Conservation (phyloP, 1,140 invertebrate genomes). For the Paralvinella palmiformis region DNA sequence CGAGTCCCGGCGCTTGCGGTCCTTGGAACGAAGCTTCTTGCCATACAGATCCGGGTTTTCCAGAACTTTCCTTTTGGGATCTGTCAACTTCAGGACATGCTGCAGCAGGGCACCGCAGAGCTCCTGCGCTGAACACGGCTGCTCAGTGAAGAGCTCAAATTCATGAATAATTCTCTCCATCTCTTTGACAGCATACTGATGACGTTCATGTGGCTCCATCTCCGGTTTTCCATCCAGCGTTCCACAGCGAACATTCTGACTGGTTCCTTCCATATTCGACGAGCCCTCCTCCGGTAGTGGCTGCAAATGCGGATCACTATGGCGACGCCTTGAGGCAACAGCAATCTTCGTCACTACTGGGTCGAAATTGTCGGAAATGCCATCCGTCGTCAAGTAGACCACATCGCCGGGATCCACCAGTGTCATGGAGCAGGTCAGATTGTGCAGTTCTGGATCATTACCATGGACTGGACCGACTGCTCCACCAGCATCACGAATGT, state of each 20-base stretch:
- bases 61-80: slow-evolving; percentile 45
- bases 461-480: slow-evolving; percentile 85
- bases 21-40: slow-evolving; percentile 37
- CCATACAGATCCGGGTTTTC: slow-evolving; percentile 46
- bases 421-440: slow-evolving; percentile 83
- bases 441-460: slow-evolving; percentile 79
- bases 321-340: slow-evolving; percentile 52
- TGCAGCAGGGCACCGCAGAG: slow-evolving; percentile 47
- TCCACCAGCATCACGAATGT: slow-evolving; percentile 86
- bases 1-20: slow-evolving; percentile 38
- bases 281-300: neutral
- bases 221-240: slow-evolving; percentile 36
- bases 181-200: slow-evolving; percentile 48
- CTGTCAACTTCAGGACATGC: slow-evolving; percentile 45
- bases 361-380: slow-evolving; percentile 91
- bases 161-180: slow-evolving; percentile 50
- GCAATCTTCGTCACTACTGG: slow-evolving; percentile 90
- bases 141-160: slow-evolving; percentile 44
- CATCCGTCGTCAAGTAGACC: slow-evolving; percentile 83
- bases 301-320: neutral
- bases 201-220: slow-evolving; percentile 47
- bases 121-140: slow-evolving; percentile 46
- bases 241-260: slow-evolving; percentile 6
- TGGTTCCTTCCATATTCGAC: slow-evolving; percentile 22
- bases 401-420: slow-evolving; percentile 76